A percentile compares a stretch with the other conserved stretches of the same genome.
Evolutionary conservation across 1,140 invertebrate genomes (phyloP).

Genomic region (Hypsibius dujardini): DNA sequence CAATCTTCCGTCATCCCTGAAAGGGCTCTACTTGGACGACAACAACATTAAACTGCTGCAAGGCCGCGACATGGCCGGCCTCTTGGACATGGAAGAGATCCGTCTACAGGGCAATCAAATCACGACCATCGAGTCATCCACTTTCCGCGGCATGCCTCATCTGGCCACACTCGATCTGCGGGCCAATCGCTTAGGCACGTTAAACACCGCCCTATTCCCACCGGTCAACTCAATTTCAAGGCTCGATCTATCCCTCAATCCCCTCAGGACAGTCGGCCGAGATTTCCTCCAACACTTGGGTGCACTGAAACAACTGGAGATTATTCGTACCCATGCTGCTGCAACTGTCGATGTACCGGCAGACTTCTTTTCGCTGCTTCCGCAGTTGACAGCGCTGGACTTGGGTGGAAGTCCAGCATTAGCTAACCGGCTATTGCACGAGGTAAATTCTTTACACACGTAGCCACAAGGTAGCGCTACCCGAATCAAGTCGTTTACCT

Average conservation of each 20-base stretch:
- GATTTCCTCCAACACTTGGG: not conserved
- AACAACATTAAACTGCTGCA: not conserved
- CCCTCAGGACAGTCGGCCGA: not conserved
- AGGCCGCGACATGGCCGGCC: not conserved
- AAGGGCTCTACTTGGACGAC: not conserved
- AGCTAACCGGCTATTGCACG: not conserved
- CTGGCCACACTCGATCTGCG: not conserved
- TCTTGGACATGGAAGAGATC: conserved; percentile 4
- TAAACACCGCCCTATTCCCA: conserved; percentile 1
- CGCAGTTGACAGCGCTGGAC: not conserved
- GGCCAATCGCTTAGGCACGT: conserved; percentile 10
- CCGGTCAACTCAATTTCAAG: conserved; percentile 4
- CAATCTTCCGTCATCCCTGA: not conserved
- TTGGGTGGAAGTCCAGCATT: not conserved
- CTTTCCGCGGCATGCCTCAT: conserved; percentile 1
- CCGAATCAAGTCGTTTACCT: no score
- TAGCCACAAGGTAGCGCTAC: no score
- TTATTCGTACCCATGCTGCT: not conserved
- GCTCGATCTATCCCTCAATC: conserved; percentile 9
- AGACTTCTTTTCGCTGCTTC: not conserved
- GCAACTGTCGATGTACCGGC: not conserved
- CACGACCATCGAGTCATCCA: not conserved
- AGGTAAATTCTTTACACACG: not conserved
- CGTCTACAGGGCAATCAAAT: conserved; percentile 9
- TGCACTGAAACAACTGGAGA: conserved; percentile 2